phyloP scores from a whole-genome alignment of 2,888 invertebrate species.

The Sinentomon sp. region DNA sequence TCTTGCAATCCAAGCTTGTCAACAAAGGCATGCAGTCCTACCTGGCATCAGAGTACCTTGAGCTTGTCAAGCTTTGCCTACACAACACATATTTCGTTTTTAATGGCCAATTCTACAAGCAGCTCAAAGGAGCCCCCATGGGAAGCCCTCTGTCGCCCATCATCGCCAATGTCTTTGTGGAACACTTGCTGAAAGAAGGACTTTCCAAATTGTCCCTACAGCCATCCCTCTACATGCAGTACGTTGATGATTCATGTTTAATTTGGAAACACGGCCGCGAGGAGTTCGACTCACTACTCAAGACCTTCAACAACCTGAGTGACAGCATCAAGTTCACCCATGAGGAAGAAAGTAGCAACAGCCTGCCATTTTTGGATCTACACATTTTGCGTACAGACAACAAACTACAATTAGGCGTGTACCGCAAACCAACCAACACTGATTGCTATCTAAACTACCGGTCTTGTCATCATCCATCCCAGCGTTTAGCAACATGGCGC shows the following conservation, averaged over 20 bases:
- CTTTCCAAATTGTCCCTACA: conserved; percentile 5
- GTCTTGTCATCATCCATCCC: conserved; percentile 9
- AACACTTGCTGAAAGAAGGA: conserved; percentile 19
- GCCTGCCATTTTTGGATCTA: conserved; percentile 13
- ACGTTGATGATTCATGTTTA: conserved; percentile 14
- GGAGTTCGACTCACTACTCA: conserved; percentile 11
- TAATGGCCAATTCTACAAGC: conserved; percentile 9
- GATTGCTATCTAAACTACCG: conserved; percentile 9
- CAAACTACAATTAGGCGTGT: conserved; percentile 10
- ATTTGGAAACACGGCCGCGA: conserved; percentile 14
- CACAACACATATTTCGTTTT: conserved; percentile 6
- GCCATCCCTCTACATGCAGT: conserved; percentile 9
- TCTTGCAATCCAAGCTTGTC: not conserved
- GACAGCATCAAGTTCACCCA: conserved; percentile 12
- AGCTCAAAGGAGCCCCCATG: conserved; percentile 12
- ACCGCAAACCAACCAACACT: conserved; percentile 12
- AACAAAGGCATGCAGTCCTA: conserved; percentile 1
- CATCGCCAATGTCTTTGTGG: conserved; percentile 19
- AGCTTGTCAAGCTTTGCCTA: conserved; percentile 2
- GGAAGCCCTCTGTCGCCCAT: conserved; percentile 13
- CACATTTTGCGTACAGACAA: conserved; percentile 9
- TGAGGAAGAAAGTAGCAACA: conserved; percentile 11
- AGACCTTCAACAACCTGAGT: conserved; percentile 11
- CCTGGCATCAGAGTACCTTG: not conserved
- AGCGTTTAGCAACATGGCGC: too few species aligned